A percentile compares a stretch with the other conserved stretches of the same genome.
phyloP scores from a whole-genome alignment of 2,797 vertebrate species.

The Acrossocheilus wenchowensis region DNA sequence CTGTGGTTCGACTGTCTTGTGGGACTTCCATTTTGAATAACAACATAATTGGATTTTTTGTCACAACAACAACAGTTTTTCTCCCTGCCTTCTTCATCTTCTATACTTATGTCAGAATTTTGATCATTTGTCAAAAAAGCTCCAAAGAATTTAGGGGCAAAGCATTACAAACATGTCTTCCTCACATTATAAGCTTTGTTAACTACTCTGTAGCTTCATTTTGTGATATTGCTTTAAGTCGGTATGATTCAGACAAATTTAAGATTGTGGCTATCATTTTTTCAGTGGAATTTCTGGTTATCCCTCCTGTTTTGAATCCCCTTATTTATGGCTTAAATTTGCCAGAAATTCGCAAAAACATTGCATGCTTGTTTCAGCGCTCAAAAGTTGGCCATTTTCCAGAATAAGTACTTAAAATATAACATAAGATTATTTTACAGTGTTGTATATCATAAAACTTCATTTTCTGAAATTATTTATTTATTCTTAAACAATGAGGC shows the following conservation, averaged over 20 bases:
- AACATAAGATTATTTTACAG: not conserved
- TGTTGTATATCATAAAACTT: not conserved
- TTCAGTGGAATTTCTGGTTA: constrained; percentile 45
- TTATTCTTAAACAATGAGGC: not conserved
- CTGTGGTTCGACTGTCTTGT: constrained; percentile 43
- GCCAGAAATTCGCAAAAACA: constrained; percentile 33
- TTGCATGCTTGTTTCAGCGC: not conserved
- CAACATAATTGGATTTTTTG: constrained; percentile 26
- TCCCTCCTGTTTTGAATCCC: constrained; percentile 47
- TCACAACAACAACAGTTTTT: constrained; percentile 20
- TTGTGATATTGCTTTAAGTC: constrained; percentile 42
- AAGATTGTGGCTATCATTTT: constrained; percentile 25
- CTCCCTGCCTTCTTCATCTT: constrained; percentile 34
- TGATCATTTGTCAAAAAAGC: constrained; percentile 44
- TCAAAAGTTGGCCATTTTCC: not conserved
- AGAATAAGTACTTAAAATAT: not conserved
- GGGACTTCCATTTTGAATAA: constrained; percentile 6
- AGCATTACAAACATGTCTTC: constrained; percentile 46
- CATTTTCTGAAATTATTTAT: not conserved
- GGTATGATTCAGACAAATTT: constrained; percentile 14
- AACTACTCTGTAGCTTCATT: constrained; percentile 25
- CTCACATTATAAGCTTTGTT: constrained; percentile 43
- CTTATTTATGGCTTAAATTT: constrained; percentile 50
- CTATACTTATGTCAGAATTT: constrained; percentile 36
- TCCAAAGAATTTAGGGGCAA: constrained; percentile 42